Conservation (phyloP, 1,140 invertebrate species). For the Lordiphosa collinella region DNA sequence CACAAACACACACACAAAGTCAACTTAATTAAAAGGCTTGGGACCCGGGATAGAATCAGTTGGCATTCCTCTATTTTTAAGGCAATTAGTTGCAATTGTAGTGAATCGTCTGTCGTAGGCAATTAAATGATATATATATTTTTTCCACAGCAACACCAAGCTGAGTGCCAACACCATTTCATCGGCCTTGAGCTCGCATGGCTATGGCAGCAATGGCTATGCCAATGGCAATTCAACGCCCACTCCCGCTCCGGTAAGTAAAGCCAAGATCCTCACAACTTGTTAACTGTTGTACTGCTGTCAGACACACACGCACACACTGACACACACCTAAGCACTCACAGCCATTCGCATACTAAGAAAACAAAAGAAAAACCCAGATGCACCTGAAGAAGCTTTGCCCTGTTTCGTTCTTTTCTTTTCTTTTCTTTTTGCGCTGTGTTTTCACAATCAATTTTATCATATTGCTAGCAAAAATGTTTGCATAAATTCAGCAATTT, state of each 20-base stretch:
- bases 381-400: conserved; percentile 1
- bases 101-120: conserved; percentile 10
- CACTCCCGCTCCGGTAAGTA: conserved; percentile 67
- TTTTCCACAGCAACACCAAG: conserved; percentile 68
- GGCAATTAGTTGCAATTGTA: conserved; percentile 37
- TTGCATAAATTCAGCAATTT: conserved; percentile 59
- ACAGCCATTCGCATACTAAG: conserved; percentile 8
- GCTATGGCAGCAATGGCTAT: conserved; percentile 62
- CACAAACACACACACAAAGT: conserved; percentile 21
- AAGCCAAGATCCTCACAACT: background rate
- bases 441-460: conserved; percentile 62
- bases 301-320: conserved; percentile 24
- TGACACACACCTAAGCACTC: conserved; percentile 6
- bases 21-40: conserved; percentile 54
- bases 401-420: conserved; percentile 6
- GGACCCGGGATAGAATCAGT: background rate
- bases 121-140: conserved; percentile 31
- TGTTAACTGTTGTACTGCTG: conserved; percentile 7
- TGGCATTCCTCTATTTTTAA: conserved; percentile 2
- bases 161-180: conserved; percentile 76
- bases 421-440: background rate
- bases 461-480: conserved; percentile 66
- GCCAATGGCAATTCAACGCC: conserved; percentile 68
- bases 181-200: conserved; percentile 71
- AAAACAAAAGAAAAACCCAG: background rate